Evolutionary conservation across 2,113 vertebrate species (phyloP), one percentile per base, ranked within the genome.

Genomic region (Struthio camelus): DNA sequence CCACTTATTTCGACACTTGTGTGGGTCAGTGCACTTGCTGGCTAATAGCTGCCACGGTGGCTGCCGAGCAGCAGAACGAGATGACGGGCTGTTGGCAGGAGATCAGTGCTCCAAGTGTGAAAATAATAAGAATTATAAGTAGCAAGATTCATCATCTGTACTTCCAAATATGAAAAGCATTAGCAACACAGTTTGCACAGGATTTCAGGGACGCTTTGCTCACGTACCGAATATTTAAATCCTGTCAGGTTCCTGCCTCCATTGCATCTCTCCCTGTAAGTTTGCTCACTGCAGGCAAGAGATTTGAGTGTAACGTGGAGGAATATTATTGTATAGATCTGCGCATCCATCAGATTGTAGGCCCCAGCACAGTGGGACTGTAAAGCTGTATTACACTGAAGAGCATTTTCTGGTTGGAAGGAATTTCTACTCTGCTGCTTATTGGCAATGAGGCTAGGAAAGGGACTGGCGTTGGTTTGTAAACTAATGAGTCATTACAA

Each of bases 101-200:
- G 17, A 44, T 67, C 3, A 0, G 28, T 91, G 59, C 59, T 70
- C 53, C 42, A 66, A 50, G 48, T 90, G 40, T 73, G 36, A 89
- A 92, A 94, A 71, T 72, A 66, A 87, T 50, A 80, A 82, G 11
- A 82, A 46, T 76, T 78, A 42, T 5, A 5, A 93, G 71, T 59
- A 32, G 85, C 10, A 25, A 92, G 38, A n/a, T 71, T 51, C 50
- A 72, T 90, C 56, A 54, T 27, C 70, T 2, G 6, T 8, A 50
- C 62, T 84, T 78, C 40, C 46, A 79, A 87, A 53, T 89, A 85
- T 59, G 89, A 77, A 92, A 96, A 92, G 87, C 62, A 56, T 94
- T 88, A 93, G 48, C 67, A 85, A 86, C 81, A 80, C 64, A 80
- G 80, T 94, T 93, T 94, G 80, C 81, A 48, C 71, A 91, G 85